A percentile compares a stretch with the other conserved stretches of the same genome.
phyloP scores from a whole-genome alignment of 2,888 invertebrate species.

The Leptinotarsa peninsularis region DNA sequence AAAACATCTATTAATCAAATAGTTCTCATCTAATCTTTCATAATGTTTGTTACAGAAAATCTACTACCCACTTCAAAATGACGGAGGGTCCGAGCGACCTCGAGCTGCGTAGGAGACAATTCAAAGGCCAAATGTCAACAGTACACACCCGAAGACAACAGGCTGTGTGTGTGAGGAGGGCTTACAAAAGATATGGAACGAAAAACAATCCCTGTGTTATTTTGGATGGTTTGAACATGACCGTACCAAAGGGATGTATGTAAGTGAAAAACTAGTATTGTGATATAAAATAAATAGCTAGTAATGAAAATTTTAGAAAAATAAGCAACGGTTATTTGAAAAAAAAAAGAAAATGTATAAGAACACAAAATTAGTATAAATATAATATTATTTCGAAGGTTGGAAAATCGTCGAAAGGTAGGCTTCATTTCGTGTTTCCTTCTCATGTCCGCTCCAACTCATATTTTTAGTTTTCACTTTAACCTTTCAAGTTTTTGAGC shows the following conservation, averaged over 20 bases:
- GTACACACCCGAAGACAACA: conserved; percentile 75
- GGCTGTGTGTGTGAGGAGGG: conserved; percentile 86
- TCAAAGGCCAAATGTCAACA: conserved; percentile 59
- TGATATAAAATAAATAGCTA: not conserved
- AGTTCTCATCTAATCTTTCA: not conserved
- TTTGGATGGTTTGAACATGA: conserved; percentile 90
- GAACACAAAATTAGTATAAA: too few species aligned
- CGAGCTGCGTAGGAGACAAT: conserved; percentile 57
- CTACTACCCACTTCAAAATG: conserved; percentile 36
- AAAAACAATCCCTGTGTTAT: conserved; percentile 84
- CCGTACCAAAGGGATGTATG: conserved; percentile 78
- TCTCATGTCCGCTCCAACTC: too few species aligned
- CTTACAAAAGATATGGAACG: conserved; percentile 86
- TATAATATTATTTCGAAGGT: not conserved
- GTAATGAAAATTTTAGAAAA: not conserved
- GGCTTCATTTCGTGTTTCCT: too few species aligned
- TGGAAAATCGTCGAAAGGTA: too few species aligned
- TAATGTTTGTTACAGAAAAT: not conserved
- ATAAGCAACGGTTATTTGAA: too few species aligned
- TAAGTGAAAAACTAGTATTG: conserved; percentile 40
- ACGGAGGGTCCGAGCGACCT: conserved; percentile 55
- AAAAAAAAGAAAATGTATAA: too few species aligned
- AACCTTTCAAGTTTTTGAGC: too few species aligned
- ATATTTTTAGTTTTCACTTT: too few species aligned
- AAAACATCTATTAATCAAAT: too few species aligned